These are phyloP conservation scores for Pachyuromys duprasi DNA, from an alignment of 2,797 vertebrate genomes.

Conservation along the genomic window DNA sequence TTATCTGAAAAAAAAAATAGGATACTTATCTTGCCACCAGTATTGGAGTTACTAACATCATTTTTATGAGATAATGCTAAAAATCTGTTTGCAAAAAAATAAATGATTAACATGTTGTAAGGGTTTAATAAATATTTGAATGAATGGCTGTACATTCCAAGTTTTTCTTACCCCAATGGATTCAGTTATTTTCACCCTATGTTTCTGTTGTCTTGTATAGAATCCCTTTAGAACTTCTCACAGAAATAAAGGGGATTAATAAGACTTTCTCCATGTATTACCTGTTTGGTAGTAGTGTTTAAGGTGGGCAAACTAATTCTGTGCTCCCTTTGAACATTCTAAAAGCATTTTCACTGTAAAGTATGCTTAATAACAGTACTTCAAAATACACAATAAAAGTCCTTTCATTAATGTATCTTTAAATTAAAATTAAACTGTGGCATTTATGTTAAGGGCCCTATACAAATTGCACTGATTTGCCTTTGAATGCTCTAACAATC, in stretches of 20 bases:
- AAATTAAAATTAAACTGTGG: slow-evolving; percentile 57
- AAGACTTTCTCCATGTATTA: not conserved
- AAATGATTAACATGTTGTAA: not conserved
- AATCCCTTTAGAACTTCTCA: not conserved
- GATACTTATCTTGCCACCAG: not conserved
- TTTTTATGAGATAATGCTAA: not conserved
- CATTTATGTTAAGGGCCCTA: slow-evolving; percentile 58
- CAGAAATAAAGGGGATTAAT: not conserved
- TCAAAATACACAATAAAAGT: slow-evolving; percentile 25
- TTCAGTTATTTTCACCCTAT: not conserved
- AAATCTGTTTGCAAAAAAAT: not conserved
- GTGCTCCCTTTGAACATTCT: not conserved
- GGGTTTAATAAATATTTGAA: slow-evolving; percentile 29
- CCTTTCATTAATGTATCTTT: slow-evolving; percentile 29
- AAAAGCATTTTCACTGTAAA: not conserved
- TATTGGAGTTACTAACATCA: not conserved
- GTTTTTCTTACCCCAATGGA: not conserved
- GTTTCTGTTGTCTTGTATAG: not conserved
- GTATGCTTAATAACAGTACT: slow-evolving; percentile 11
- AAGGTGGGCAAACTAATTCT: not conserved
- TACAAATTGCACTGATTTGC: slow-evolving; percentile 58
- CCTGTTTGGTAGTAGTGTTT: not conserved
- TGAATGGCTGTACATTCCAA: not conserved
- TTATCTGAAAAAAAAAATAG: not conserved
- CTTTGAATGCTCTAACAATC: slow-evolving; percentile 70